A percentile compares a stretch with the other conserved stretches of the same genome.
Conservation (phyloP, 2,113 vertebrate species). For the Carassius auratus region DNA sequence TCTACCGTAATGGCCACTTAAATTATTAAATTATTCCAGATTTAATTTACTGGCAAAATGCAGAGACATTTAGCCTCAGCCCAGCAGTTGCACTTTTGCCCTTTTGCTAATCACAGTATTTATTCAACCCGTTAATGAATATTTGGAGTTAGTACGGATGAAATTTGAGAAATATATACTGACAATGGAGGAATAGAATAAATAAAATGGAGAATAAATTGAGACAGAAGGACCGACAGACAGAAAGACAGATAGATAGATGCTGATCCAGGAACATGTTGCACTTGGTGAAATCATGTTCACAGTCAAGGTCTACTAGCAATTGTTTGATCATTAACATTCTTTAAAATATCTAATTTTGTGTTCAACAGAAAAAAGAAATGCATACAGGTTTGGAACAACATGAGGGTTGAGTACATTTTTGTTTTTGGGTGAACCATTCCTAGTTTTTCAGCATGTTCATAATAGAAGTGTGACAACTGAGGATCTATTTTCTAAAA, state of each 20-base stretch:
- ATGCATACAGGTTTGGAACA: too few relatives aligned
- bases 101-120: conserved; percentile 20
- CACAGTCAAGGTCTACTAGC: too few relatives aligned
- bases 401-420: too few relatives aligned
- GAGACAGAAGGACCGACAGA: too few relatives aligned
- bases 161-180: background rate
- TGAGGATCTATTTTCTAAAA: background rate
- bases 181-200: background rate
- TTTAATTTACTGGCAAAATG: conserved; percentile 24
- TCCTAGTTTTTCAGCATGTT: background rate
- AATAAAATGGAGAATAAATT: background rate
- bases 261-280: too few relatives aligned
- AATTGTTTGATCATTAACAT: background rate
- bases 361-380: too few relatives aligned
- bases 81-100: background rate
- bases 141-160: background rate
- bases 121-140: background rate
- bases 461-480: background rate
- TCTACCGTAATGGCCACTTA: background rate
- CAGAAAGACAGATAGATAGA: too few relatives aligned
- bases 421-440: too few relatives aligned
- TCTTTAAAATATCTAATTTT: background rate
- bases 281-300: too few relatives aligned
- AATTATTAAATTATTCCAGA: conserved; percentile 22
- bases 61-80: conserved; percentile 2